These are phyloP conservation scores for Euspilapteryx auroguttella DNA, from an alignment of 2,888 invertebrate species.

Conservation along the genomic window DNA sequence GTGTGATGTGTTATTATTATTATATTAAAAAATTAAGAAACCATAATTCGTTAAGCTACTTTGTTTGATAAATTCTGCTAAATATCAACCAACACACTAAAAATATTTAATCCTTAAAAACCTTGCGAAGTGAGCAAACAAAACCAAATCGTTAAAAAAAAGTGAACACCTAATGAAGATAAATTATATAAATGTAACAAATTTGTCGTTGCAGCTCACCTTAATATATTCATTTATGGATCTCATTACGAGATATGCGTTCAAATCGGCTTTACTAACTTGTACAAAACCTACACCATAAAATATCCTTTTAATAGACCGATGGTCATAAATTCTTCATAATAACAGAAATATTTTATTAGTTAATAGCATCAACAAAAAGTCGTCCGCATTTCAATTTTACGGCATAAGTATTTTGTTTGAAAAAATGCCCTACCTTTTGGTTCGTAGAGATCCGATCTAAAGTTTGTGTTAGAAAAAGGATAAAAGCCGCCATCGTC, in stretches of 20 bases:
- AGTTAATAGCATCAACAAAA: conserved; percentile 33
- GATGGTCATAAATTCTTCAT: conserved; percentile 40
- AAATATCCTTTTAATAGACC: conserved; percentile 46
- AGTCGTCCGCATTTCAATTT: conserved; percentile 39
- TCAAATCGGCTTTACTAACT: conserved; percentile 22
- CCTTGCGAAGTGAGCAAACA: not conserved
- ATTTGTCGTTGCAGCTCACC: no score
- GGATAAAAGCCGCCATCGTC: conserved; percentile 41
- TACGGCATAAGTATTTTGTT: conserved; percentile 36
- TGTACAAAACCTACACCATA: conserved; percentile 41
- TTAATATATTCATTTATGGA: conserved; percentile 23
- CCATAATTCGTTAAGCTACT: no score
- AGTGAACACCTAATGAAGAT: no score
- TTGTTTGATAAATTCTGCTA: no score
- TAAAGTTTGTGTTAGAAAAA: conserved; percentile 45
- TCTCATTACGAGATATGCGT: conserved; percentile 17
- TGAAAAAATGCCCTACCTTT: conserved; percentile 31
- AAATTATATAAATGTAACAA: no score
- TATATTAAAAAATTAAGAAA: no score
- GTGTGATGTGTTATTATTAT: no score
- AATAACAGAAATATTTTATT: conserved; percentile 52
- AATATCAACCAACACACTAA: no score
- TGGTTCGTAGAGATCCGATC: conserved; percentile 41
- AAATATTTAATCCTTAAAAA: no score
- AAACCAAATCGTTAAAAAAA: no score